Conservation (phyloP, 1,140 invertebrate species). For the Lordiphosa stackelbergi region DNA sequence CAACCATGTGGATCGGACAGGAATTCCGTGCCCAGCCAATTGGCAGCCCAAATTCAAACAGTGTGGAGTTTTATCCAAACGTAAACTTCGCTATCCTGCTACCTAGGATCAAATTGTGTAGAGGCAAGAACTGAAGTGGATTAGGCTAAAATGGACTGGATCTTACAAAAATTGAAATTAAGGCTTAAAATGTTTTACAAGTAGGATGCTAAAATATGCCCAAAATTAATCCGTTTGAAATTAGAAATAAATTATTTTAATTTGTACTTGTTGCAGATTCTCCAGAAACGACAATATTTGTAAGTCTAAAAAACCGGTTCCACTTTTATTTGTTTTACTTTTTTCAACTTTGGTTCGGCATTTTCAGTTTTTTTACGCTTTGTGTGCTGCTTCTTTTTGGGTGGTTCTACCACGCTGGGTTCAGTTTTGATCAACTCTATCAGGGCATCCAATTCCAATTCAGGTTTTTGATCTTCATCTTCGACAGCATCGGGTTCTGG, state of each 20-base stretch:
- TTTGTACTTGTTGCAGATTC: conserved; percentile 41
- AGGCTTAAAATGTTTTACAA: no score
- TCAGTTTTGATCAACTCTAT: conserved; percentile 45
- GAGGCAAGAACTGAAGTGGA: no score
- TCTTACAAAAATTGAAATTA: neutral
- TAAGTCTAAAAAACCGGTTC: conserved; percentile 38
- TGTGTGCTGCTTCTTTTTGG: conserved; percentile 20
- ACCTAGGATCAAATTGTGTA: no score
- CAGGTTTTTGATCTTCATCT: conserved; percentile 12
- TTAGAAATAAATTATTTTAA: conserved; percentile 2
- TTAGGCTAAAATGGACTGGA: no score
- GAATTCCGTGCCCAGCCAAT: no score
- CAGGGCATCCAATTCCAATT: conserved; percentile 53
- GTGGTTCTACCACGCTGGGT: neutral
- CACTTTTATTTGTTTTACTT: conserved; percentile 62
- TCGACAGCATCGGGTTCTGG: conserved; percentile 13
- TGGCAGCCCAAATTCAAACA: no score
- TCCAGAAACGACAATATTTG: conserved; percentile 5
- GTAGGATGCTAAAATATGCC: no score
- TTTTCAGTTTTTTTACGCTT: conserved; percentile 36
- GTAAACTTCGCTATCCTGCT: neutral
- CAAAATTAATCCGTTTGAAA: no score
- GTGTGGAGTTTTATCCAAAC: no score
- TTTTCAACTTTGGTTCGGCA: conserved; percentile 34
- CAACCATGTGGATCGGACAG: no score